Base-by-base conservation (phyloP, 1,140 invertebrate genomes). In the Argopecten irradians region DNA sequence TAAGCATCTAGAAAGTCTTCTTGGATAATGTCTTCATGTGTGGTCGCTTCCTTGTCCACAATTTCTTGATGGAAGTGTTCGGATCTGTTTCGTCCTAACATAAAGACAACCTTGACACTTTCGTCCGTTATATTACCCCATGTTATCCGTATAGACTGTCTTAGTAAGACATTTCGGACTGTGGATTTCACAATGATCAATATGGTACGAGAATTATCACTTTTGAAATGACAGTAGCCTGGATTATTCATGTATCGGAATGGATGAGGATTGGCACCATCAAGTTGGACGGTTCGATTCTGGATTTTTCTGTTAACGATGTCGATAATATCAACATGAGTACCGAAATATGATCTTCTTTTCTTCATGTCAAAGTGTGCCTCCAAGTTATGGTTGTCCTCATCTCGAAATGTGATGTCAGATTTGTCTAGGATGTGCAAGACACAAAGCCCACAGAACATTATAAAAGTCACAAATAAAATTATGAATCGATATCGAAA, bases 1-100 rank as follows among this genome's bases (percentile, higher is more conserved):
- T 89, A 89, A 55, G 82, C 39, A 36, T 89, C 88, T 32, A 86
- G 28, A 86, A 89, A 89, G 55, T 86, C 41, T 34, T 89, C 43
- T 22, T 89, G 88, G 11, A 89, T 34, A 11, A 89, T 34, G 34
- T 89, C 88, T 16, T 83, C 35, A 35, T 43, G 83, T 39, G n/a
- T 19, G 5, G 34, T 83, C 35, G 84, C 34, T 82, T 89, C 88
- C 11, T n/a, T 5, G 41, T 22, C 33, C 7, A 22, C 46, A 11
- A 43, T 86, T 16, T 83, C 43, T 28, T 82, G 41, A n/a, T 86
- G 55, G 3, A 39, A 19, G 33, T 82, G 16, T 19, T 34, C 34
- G 19, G 41, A 46, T 0, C 19, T 33, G 33, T 85, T 86, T 43
- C 46, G 86, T 89, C 88, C 88, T 83, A 89, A 16, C 32, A 89